Evolutionary conservation across 2,797 vertebrate species (phyloP).

Genomic region (Betta splendens): DNA sequence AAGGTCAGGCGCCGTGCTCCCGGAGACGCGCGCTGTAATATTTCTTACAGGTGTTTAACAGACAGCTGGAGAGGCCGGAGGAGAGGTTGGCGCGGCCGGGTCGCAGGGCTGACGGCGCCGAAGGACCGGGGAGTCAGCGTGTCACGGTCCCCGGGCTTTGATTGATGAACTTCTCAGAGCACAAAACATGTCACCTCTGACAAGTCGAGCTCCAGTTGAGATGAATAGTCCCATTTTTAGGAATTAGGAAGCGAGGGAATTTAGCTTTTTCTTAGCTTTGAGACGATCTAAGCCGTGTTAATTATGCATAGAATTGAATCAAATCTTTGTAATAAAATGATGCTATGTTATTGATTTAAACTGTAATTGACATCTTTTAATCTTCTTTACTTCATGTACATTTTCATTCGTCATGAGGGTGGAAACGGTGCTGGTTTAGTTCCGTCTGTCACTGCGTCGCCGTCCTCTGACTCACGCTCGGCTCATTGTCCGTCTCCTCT

Average conservation of each 20-base stretch:
- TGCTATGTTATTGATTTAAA: too few species aligned
- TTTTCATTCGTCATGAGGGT: too few species aligned
- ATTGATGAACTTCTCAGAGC: conserved; percentile 57
- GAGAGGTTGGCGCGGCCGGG: conserved; percentile 69
- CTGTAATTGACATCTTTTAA: too few species aligned
- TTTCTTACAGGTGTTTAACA: conserved; percentile 82
- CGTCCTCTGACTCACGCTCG: conserved; percentile 31
- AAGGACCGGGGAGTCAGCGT: conserved; percentile 59
- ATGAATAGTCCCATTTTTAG: conserved; percentile 17
- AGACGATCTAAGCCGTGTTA: conserved; percentile 10
- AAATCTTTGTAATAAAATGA: too few species aligned
- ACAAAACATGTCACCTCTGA: conserved; percentile 24
- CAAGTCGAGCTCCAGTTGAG: conserved; percentile 15
- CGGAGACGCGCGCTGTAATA: conserved; percentile 72
- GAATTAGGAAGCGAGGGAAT: conserved; percentile 1
- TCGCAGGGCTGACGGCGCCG: conserved; percentile 66
- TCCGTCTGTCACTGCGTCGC: too few species aligned
- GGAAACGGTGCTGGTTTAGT: too few species aligned
- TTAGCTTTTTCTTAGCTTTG: conserved; percentile 7
- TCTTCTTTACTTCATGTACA: too few species aligned
- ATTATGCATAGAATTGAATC: too few species aligned
- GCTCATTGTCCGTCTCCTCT: conserved; percentile 27
- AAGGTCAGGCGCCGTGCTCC: conserved; percentile 77
- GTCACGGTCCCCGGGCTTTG: conserved; percentile 58
- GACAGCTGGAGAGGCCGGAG: conserved; percentile 69